Base-by-base conservation (phyloP, 2,888 invertebrate genomes). In the Yponomeuta evonymella region DNA sequence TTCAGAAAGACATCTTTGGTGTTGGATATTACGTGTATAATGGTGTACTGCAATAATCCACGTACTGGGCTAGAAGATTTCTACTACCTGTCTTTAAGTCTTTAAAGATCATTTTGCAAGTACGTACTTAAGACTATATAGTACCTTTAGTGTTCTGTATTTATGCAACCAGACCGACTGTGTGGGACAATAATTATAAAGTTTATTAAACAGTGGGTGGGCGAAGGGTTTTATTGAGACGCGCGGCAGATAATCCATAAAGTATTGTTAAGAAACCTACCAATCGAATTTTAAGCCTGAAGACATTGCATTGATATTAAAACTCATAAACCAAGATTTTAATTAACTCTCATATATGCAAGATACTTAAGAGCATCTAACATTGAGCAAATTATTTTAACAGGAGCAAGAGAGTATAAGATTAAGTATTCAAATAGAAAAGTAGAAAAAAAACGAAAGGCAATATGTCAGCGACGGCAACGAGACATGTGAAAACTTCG, bases 401-500 rank as follows among this genome's bases (percentile, higher is more conserved):
- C 65, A 12, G 30, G 12, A 65, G 3, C 11, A 11, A 65, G 51
- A 15, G 51, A 58, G 51, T 58, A 3, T 5, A 10, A 65, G 2
- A 65, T 11, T 5, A 11, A 65, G n/a, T 65, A 11, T 65, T 64
- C 11, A 58, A 15, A 58, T 15, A 15, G 12, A 15, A 65, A 33
- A 65, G 11, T 8, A 10, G 65, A 65, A 65, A 23, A 10, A 65
- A 65, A 58, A 12, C 30, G 3, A 65, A 29, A 12, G 23, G 30
- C 33, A 65, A 65, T 33, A 65, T 65, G 65, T 65, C 93, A 71
- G 87, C 93, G 33, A 93, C 93, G 70, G 92, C 93, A 6, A 93
- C 92, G 33, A 82, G 89, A 73, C 93, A 93, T 74, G 90, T 93
- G 63, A 93, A 93, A 78, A 82, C 91, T 15, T 93, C 93, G 4